Conservation (phyloP, 2,113 vertebrate genomes). For the Lophotis ruficrista region DNA sequence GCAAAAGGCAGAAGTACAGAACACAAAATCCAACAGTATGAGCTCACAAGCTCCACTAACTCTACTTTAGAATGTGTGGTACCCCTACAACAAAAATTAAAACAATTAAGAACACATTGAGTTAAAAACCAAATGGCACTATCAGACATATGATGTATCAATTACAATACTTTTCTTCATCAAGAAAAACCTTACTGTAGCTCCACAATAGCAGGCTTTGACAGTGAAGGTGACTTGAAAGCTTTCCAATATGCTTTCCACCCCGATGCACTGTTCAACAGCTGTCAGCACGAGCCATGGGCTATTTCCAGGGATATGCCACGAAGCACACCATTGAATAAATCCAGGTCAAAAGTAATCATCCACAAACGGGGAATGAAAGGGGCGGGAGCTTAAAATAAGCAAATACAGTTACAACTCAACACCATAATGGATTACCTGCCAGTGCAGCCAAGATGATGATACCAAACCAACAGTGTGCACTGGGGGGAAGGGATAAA, state of each 20-base stretch:
- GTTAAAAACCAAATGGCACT: background rate
- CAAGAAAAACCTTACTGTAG: background rate
- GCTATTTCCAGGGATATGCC: background rate
- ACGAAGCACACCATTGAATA: background rate
- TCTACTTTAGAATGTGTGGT: background rate
- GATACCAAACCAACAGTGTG: background rate
- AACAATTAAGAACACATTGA: background rate
- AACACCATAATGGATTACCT: background rate
- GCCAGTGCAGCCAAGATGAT: background rate
- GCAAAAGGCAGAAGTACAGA: background rate
- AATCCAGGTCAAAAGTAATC: background rate
- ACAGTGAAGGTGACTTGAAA: background rate
- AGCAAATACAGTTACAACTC: background rate
- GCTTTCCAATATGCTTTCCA: fast-evolving
- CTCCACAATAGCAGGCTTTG: background rate
- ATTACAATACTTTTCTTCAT: background rate
- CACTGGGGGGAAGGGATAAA: background rate
- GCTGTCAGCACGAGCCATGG: background rate
- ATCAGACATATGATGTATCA: background rate
- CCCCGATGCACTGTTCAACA: background rate
- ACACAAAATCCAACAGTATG: background rate
- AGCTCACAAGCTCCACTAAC: background rate
- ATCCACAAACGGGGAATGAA: background rate
- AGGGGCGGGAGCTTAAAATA: background rate
- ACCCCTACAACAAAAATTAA: background rate